A percentile compares a stretch with the other conserved stretches of the same genome.
Evolutionary conservation across 2,888 invertebrate species (phyloP).

Genomic region (Agrochola circellaris): DNA sequence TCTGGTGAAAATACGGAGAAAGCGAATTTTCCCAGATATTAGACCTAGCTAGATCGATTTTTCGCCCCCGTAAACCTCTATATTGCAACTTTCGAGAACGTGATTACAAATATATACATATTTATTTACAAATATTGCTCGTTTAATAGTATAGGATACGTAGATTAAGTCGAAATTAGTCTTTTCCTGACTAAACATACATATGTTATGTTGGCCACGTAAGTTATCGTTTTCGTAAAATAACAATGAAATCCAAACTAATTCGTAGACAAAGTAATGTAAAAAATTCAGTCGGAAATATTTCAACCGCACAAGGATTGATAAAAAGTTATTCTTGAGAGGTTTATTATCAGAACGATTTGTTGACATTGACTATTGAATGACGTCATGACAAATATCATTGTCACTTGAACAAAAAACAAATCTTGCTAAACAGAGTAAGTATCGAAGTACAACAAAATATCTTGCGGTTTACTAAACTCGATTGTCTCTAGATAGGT

Average conservation of each 20-base stretch:
- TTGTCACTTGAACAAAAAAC: constrained; percentile 46
- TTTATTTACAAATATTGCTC: no score
- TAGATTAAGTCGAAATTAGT: neutral
- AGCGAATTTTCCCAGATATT: no score
- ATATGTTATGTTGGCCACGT: neutral
- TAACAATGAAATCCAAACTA: neutral
- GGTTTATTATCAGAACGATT: constrained; percentile 49
- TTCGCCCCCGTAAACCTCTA: no score
- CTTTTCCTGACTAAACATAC: no score
- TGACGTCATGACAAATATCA: constrained; percentile 46
- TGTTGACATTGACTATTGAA: constrained; percentile 53
- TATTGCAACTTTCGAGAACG: no score
- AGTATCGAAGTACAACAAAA: constrained; percentile 1
- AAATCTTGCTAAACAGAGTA: constrained; percentile 3
- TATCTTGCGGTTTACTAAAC: neutral
- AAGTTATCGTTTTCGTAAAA: neutral
- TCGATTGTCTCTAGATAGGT: neutral
- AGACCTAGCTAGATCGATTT: no score
- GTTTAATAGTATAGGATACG: neutral
- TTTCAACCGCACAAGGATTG: constrained; percentile 21
- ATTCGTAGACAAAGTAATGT: neutral
- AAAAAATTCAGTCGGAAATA: constrained; percentile 9
- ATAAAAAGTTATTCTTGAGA: constrained; percentile 59
- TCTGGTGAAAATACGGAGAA: no score
- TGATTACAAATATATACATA: no score